These are phyloP conservation scores for Carettochelys insculpta DNA, from an alignment of 2,113 vertebrate genomes.

Conservation along the genomic window DNA sequence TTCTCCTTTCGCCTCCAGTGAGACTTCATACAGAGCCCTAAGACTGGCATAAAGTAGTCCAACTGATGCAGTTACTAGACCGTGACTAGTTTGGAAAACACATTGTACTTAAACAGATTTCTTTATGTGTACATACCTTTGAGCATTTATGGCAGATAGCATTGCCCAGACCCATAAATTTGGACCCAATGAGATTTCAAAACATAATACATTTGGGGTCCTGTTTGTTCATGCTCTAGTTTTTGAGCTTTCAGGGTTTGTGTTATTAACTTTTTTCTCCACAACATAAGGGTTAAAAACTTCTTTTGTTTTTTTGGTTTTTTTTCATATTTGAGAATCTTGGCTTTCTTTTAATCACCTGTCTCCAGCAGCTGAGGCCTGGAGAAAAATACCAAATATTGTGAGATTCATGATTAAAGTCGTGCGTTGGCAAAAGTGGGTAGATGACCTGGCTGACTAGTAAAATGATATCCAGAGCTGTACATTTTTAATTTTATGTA, in stretches of 20 bases:
- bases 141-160: background rate
- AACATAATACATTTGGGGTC: background rate
- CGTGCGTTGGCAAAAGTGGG: background rate
- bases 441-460: background rate
- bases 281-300: background rate
- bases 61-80: background rate
- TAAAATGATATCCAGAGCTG: background rate
- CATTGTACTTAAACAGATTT: background rate
- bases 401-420: background rate
- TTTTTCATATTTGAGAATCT: background rate
- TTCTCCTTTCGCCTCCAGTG: background rate
- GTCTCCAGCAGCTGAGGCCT: background rate
- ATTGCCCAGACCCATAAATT: background rate
- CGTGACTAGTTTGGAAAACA: background rate
- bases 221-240: background rate
- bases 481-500: background rate
- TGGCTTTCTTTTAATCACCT: background rate
- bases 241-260: background rate
- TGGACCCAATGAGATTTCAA: background rate
- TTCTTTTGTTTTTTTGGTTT: background rate
- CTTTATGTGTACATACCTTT: background rate
- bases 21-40: background rate
- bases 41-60: background rate
- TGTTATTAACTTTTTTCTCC: background rate
- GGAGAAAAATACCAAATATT: background rate